These are phyloP conservation scores for Phengaris alcon DNA, from an alignment of 2,888 invertebrate genomes.

Conservation along the genomic window DNA sequence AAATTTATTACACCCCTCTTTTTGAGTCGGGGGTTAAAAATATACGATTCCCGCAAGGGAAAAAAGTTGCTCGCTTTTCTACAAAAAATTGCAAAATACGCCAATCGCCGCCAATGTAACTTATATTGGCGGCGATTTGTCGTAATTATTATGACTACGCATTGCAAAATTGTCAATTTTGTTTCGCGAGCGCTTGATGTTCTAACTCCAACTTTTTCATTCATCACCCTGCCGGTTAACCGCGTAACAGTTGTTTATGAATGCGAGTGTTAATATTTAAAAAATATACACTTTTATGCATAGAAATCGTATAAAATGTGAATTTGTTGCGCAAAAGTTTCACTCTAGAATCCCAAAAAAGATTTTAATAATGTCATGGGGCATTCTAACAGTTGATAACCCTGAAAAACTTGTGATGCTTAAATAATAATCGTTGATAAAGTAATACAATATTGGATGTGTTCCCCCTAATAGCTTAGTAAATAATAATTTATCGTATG, in stretches of 20 bases:
- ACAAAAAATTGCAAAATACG: background rate
- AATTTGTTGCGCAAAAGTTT: background rate
- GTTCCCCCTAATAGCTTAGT: background rate
- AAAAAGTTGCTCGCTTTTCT: background rate
- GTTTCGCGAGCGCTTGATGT: background rate
- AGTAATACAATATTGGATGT: no score
- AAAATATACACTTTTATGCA: slow-evolving; percentile 1
- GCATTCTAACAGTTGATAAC: no score
- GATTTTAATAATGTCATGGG: background rate
- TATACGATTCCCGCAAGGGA: background rate
- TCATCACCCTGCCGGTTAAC: slow-evolving; percentile 1
- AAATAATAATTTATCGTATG: background rate
- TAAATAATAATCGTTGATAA: background rate
- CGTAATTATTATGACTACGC: slow-evolving; percentile 1
- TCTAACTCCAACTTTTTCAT: slow-evolving; percentile 21
- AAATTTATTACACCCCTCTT: no score
- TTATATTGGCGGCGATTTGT: slow-evolving; percentile 4
- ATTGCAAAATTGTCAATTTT: slow-evolving; percentile 2
- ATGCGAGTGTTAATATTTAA: slow-evolving; percentile 6
- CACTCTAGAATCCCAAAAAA: background rate
- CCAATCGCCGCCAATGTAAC: background rate
- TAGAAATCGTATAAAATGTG: slow-evolving; percentile 8
- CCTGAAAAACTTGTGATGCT: background rate
- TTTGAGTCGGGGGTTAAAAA: background rate
- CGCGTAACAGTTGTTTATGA: background rate